Conservation (phyloP, 2,888 invertebrate species). For the Noctua janthe region DNA sequence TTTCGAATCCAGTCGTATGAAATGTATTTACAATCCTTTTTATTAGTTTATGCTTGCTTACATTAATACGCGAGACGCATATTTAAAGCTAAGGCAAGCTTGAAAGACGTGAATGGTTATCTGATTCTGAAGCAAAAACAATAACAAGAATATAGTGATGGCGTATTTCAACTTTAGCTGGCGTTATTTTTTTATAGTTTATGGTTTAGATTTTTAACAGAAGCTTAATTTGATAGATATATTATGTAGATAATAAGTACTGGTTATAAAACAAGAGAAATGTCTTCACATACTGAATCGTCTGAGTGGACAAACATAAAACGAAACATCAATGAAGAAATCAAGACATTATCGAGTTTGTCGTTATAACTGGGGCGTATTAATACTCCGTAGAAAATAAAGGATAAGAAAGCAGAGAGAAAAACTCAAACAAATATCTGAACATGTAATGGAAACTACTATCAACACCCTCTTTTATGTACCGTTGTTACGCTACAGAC, state of each 20-base stretch:
- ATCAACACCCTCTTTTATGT: constrained; percentile 43
- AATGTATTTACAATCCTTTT: constrained; percentile 50
- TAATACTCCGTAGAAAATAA: constrained; percentile 10
- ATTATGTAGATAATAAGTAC: not conserved
- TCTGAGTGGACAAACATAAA: not conserved
- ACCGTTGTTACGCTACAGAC: constrained; percentile 48
- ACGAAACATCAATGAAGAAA: not conserved
- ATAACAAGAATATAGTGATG: constrained; percentile 30
- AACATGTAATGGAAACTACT: constrained; percentile 52
- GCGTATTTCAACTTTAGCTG: constrained; percentile 3
- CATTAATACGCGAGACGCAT: constrained; percentile 24
- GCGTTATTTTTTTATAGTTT: constrained; percentile 4
- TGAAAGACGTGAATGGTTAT: constrained; percentile 45
- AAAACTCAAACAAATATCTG: constrained; percentile 50
- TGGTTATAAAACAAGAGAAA: not conserved
- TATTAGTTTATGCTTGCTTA: constrained; percentile 37
- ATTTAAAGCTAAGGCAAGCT: constrained; percentile 37
- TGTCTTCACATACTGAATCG: not conserved
- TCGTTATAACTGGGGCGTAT: not conserved
- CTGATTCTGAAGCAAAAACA: constrained; percentile 26
- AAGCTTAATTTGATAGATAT: not conserved
- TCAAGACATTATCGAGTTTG: not conserved
- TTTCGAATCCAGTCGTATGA: constrained; percentile 50
- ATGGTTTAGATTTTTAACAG: not conserved
- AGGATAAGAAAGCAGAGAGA: constrained; percentile 30